These are phyloP conservation scores for Scomber scombrus DNA, from an alignment of 2,113 vertebrate genomes.

Conservation along the genomic window DNA sequence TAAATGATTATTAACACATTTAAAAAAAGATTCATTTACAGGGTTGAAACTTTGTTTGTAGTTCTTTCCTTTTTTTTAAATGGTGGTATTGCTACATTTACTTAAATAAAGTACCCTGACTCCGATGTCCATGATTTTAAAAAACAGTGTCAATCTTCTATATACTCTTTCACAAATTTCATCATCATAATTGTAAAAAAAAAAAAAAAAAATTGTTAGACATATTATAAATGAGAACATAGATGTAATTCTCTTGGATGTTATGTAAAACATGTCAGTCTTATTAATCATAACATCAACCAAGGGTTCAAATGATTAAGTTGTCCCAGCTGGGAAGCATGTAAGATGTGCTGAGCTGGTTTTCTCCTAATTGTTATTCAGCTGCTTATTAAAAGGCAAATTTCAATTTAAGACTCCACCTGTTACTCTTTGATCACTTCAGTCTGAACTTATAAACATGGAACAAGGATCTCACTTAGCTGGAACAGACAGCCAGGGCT, in stretches of 20 bases:
- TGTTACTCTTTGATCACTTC: slow-evolving; percentile 62
- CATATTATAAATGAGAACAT: not conserved
- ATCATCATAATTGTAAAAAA: not conserved
- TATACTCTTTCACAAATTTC: not conserved
- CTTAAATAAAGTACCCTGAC: too few species aligned
- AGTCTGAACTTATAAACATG: slow-evolving; percentile 39
- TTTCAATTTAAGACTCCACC: slow-evolving; percentile 57
- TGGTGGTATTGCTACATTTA: too few species aligned
- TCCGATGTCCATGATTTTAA: too few species aligned
- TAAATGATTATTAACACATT: too few species aligned
- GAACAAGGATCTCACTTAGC: slow-evolving; percentile 40
- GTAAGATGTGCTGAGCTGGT: slow-evolving; percentile 15
- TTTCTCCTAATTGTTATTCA: slow-evolving; percentile 44
- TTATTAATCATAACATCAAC: slow-evolving; percentile 23
- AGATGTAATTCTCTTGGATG: not conserved
- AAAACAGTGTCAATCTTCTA: too few species aligned
- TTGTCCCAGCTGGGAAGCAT: slow-evolving; percentile 17
- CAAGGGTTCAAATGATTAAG: slow-evolving; percentile 24
- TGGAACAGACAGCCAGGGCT: slow-evolving; percentile 43
- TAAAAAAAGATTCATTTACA: too few species aligned
- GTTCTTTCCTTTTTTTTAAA: too few species aligned
- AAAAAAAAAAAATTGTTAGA: not conserved
- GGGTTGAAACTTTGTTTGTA: too few species aligned
- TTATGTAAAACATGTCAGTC: not conserved
- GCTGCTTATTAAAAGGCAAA: slow-evolving; percentile 56